Evolutionary conservation across 2,888 invertebrate species (phyloP).

Genomic region (Drosophila yooni): DNA sequence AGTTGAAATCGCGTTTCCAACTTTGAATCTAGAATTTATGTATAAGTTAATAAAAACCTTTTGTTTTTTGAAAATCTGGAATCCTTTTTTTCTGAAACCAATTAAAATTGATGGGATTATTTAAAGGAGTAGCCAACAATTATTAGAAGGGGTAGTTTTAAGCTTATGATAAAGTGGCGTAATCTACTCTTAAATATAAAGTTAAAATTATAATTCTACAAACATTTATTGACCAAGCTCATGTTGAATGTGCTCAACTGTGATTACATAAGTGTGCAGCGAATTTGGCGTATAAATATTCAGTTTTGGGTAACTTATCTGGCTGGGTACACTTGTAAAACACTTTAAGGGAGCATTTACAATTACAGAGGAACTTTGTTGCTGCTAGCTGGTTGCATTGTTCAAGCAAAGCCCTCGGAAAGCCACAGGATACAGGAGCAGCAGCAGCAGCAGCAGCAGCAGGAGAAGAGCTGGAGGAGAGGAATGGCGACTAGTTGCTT

Average conservation of each 20-base stretch:
- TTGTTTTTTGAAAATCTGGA: neutral
- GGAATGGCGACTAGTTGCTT: slow-evolving; percentile 68
- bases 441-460: neutral
- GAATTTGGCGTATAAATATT: neutral
- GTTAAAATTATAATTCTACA: neutral
- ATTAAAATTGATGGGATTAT: no score
- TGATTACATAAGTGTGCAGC: neutral
- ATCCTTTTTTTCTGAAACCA: no score
- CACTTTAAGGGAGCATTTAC: slow-evolving; percentile 43
- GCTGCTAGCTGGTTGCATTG: slow-evolving; percentile 39
- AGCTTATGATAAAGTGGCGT: no score
- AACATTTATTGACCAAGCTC: neutral
- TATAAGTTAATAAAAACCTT: neutral
- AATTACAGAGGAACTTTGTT: slow-evolving; percentile 29
- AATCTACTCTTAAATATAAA: neutral
- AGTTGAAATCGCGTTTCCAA: neutral
- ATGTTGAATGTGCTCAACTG: neutral
- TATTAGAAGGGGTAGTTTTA: no score
- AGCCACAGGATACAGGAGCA: slow-evolving; percentile 28
- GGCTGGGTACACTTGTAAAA: slow-evolving; percentile 1
- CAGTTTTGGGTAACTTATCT: neutral
- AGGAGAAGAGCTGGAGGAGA: neutral
- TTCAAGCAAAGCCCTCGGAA: slow-evolving; percentile 24
- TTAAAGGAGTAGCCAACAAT: neutral
- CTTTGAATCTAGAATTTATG: neutral